Conservation (phyloP, 2,113 vertebrate genomes). For the Chroicocephalus ridibundus region DNA sequence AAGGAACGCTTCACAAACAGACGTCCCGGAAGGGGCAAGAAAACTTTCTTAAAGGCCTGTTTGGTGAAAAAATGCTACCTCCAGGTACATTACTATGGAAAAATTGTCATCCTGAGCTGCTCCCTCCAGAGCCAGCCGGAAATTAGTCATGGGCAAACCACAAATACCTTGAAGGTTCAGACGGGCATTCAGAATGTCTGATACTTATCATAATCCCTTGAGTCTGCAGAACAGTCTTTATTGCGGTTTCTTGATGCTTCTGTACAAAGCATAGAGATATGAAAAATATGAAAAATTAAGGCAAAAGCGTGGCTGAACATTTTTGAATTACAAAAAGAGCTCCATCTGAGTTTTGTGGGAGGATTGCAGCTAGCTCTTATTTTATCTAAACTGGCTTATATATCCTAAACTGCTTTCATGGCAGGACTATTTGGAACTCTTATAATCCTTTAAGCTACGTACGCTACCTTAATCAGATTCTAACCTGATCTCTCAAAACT, state of each 20-base stretch:
- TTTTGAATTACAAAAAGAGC: not conserved
- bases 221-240: not conserved
- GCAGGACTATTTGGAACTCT: not conserved
- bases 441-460: not conserved
- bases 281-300: not conserved
- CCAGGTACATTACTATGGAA: not conserved
- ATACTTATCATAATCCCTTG: not conserved
- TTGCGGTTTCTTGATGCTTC: not conserved
- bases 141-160: not conserved
- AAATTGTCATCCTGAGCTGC: not conserved
- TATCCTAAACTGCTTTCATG: not conserved
- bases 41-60: not conserved
- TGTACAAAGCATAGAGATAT: not conserved
- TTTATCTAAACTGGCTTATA: not conserved
- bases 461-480: not conserved
- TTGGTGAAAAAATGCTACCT: not conserved
- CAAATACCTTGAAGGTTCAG: not conserved
- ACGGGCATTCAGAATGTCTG: not conserved
- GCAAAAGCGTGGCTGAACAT: not conserved
- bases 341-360: not conserved
- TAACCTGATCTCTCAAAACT: not conserved
- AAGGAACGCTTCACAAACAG: not conserved
- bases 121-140: not conserved
- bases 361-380: not conserved
- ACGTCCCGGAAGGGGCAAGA: not conserved